phyloP scores from a whole-genome alignment of 2,113 vertebrate genomes.

The Bombycilla garrulus region DNA sequence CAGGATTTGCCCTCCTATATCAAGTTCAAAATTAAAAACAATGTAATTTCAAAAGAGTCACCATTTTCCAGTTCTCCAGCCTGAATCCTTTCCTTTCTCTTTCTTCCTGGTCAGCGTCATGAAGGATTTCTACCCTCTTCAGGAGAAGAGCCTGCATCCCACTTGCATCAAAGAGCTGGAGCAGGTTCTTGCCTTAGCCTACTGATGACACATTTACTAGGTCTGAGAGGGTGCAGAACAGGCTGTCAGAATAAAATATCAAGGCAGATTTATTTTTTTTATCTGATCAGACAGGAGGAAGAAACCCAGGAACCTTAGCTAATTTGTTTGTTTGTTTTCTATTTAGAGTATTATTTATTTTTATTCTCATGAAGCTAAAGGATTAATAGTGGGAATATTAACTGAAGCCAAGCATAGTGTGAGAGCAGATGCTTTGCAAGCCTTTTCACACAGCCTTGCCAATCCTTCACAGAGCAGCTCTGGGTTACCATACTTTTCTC shows the following conservation, averaged over 20 bases:
- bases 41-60: neutral
- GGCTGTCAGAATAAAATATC: conserved; percentile 14
- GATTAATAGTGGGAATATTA: conserved; percentile 38
- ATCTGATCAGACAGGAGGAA: conserved; percentile 29
- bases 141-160: neutral
- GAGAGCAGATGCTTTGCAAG: conserved; percentile 60
- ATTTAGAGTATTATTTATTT: conserved; percentile 32
- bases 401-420: conserved; percentile 29
- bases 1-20: neutral
- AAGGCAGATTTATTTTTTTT: conserved; percentile 27
- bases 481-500: neutral
- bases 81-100: neutral
- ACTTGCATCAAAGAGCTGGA: neutral
- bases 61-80: neutral
- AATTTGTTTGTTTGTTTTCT: conserved; percentile 48
- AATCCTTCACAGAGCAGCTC: conserved; percentile 16
- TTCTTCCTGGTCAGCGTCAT: neutral
- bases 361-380: conserved; percentile 27
- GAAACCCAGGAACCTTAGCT: neutral
- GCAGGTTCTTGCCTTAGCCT: neutral
- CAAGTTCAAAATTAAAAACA: neutral
- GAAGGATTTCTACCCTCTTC: neutral
- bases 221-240: neutral
- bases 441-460: neutral
- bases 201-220: neutral